Evolutionary conservation across 2,113 vertebrate genomes (phyloP).

Genomic region (Nothoprocta perdicaria): DNA sequence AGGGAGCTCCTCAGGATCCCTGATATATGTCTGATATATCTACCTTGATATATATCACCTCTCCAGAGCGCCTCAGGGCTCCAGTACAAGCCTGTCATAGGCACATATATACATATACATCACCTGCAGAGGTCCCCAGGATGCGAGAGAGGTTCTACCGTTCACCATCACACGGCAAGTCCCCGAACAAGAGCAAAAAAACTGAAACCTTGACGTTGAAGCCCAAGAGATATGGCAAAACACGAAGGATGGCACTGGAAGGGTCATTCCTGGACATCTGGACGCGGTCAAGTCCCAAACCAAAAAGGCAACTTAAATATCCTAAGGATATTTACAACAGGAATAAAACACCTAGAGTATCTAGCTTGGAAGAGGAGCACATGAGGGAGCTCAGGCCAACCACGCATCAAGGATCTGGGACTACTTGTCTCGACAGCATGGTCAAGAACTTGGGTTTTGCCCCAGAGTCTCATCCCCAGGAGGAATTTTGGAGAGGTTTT

Average conservation of each 20-base stretch:
- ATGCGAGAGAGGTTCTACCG: too few relatives aligned
- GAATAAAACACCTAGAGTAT: neutral
- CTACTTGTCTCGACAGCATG: neutral
- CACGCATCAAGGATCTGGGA: accelerated
- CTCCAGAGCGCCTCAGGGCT: neutral
- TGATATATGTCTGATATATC: neutral
- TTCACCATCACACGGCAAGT: too few relatives aligned
- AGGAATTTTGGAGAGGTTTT: neutral
- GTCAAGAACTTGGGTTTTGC: neutral
- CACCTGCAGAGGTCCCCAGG: too few relatives aligned
- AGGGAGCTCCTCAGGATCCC: neutral
- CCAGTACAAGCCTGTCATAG: neutral
- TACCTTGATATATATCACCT: neutral
- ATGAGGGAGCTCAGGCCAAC: neutral
- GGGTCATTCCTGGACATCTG: neutral
- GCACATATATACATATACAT: accelerated
- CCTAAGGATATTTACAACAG: neutral
- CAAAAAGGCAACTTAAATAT: neutral
- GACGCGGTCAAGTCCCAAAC: neutral
- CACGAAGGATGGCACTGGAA: neutral
- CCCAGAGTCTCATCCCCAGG: neutral
- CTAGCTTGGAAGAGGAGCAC: accelerated
- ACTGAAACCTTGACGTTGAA: accelerated
- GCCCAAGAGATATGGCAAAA: neutral
- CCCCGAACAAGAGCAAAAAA: too few relatives aligned